These are phyloP conservation scores for Pristionchus mayeri DNA, from an alignment of 2,888 invertebrate genomes.

Conservation along the genomic window DNA sequence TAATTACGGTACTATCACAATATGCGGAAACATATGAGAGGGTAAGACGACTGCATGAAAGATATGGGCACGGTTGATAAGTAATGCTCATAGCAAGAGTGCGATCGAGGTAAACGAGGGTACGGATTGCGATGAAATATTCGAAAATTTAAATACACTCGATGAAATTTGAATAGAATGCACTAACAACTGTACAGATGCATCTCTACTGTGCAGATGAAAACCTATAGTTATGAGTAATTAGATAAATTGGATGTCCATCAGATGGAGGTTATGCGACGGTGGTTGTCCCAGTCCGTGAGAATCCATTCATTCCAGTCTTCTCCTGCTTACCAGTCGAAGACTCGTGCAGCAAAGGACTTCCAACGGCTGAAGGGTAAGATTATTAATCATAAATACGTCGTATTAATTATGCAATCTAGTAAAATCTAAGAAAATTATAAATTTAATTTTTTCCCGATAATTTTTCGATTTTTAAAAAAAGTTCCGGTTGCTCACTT, in stretches of 20 bases:
- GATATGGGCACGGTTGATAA: background rate
- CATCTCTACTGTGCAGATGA: background rate
- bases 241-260: background rate
- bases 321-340: background rate
- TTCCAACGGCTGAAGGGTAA: background rate
- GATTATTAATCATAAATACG: background rate
- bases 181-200: background rate
- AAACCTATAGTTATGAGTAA: background rate
- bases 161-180: background rate
- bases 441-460: too few species aligned
- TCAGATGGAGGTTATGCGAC: background rate
- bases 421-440: too few species aligned
- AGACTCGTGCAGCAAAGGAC: background rate
- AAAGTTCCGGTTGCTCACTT: too few species aligned
- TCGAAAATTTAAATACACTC: too few species aligned
- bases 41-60: background rate
- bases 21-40: background rate
- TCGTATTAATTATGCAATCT: background rate
- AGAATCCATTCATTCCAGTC: slow-evolving; percentile 3
- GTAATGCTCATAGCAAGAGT: background rate
- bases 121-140: background rate
- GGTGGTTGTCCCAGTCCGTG: background rate
- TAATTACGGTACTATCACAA: background rate
- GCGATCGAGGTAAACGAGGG: background rate
- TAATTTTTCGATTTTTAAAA: too few species aligned